Percentiles rank a stretch among this genome's conserved stretches.
Conservation (phyloP, 2,113 vertebrate genomes). For the Stigmatopora argus region DNA sequence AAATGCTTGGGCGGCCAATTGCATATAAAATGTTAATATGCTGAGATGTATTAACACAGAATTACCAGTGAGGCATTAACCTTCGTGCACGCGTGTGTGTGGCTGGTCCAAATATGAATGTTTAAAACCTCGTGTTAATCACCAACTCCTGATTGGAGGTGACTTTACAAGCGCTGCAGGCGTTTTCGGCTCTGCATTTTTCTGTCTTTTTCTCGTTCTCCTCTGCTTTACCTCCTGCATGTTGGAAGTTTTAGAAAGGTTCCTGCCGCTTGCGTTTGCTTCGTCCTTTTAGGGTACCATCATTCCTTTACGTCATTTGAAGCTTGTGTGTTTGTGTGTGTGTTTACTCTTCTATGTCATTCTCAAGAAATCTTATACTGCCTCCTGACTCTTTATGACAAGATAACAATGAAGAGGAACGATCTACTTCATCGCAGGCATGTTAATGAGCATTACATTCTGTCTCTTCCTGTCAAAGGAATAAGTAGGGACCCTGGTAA, state of each 20-base stretch:
- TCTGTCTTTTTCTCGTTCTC: constrained; percentile 10
- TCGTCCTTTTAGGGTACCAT: constrained; percentile 19
- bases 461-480: constrained; percentile 45
- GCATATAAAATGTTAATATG: constrained; percentile 71
- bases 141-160: constrained; percentile 50
- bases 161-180: constrained; percentile 35
- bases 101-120: constrained; percentile 1
- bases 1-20: constrained; percentile 55
- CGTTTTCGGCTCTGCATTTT: constrained; percentile 34
- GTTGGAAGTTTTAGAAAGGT: constrained; percentile 24
- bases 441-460: constrained; percentile 56
- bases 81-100: constrained; percentile 17
- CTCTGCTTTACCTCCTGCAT: constrained; percentile 9
- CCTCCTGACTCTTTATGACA: constrained; percentile 32
- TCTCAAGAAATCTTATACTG: constrained; percentile 19
- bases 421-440: constrained; percentile 41
- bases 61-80: constrained; percentile 56
- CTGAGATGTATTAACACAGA: constrained; percentile 62
- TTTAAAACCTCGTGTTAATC: constrained; percentile 43
- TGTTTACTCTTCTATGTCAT: constrained; percentile 26
- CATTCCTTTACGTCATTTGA: constrained; percentile 20
- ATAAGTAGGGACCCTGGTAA: constrained; percentile 54
- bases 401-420: constrained; percentile 25
- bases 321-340: constrained; percentile 13
- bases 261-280: constrained; percentile 17